Conservation (phyloP, 2,888 invertebrate species). For the Scrobipalpa atriplicella region DNA sequence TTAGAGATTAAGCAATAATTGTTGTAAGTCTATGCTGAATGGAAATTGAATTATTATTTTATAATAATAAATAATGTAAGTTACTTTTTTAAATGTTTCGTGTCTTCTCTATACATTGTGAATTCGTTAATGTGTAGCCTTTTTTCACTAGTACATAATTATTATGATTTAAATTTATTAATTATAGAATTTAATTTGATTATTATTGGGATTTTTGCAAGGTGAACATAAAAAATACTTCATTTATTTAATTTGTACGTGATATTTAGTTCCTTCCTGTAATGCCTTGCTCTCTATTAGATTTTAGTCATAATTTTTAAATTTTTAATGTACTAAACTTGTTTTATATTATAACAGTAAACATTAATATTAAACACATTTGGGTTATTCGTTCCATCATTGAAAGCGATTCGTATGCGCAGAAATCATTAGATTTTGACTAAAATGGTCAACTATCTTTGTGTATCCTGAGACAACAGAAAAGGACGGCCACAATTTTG, state of each 20-base stretch:
- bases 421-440: too few relatives aligned
- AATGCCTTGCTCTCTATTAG: background rate
- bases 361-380: too few relatives aligned
- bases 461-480: too few relatives aligned
- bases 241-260: background rate
- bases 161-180: background rate
- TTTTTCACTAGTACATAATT: background rate
- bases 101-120: constrained; percentile 1
- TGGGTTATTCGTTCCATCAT: too few relatives aligned
- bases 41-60: constrained; percentile 23
- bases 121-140: constrained; percentile 6
- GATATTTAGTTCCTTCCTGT: background rate
- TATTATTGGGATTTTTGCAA: too few relatives aligned
- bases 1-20: constrained; percentile 40
- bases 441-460: too few relatives aligned
- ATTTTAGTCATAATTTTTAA: background rate
- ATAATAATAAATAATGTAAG: background rate
- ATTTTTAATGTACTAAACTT: too few relatives aligned
- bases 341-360: too few relatives aligned
- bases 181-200: background rate
- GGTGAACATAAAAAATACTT: too few relatives aligned
- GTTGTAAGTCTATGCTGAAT: constrained; percentile 27
- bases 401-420: too few relatives aligned
- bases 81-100: constrained; percentile 30
- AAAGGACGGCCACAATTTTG: too few relatives aligned